Conservation (phyloP, 2,888 invertebrate genomes). For the Drosophila testacea region DNA sequence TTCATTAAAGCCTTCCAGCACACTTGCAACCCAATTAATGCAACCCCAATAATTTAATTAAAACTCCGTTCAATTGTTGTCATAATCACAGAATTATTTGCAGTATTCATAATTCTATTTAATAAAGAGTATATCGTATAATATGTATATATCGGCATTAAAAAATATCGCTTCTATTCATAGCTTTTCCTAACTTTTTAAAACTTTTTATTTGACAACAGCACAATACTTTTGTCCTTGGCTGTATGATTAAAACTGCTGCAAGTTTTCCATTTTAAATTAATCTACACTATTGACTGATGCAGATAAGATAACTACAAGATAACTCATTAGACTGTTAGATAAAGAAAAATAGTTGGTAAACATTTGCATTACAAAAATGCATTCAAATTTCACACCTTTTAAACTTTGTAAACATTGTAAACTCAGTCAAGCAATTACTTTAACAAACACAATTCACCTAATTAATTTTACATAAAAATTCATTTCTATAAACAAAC, state of each 20-base stretch:
- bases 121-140: no score
- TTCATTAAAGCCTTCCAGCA: not conserved
- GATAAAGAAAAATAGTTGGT: not conserved
- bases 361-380: conserved; percentile 8
- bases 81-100: not conserved
- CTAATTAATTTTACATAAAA: not conserved
- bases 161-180: no score
- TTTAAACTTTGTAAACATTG: not conserved
- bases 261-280: conserved; percentile 10
- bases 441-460: no score
- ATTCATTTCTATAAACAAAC: no score
- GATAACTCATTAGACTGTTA: not conserved
- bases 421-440: not conserved
- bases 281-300: conserved; percentile 11
- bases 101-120: not conserved
- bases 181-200: not conserved
- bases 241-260: not conserved
- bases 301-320: conserved; percentile 15
- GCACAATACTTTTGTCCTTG: no score
- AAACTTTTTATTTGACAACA: no score
- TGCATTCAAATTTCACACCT: conserved; percentile 1
- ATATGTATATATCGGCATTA: no score
- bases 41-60: not conserved
- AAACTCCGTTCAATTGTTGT: not conserved
- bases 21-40: not conserved